A percentile compares a stretch with the other conserved stretches of the same genome.
Conservation (phyloP, 2,888 invertebrate genomes). For the Peribatodes rhomboidaria region DNA sequence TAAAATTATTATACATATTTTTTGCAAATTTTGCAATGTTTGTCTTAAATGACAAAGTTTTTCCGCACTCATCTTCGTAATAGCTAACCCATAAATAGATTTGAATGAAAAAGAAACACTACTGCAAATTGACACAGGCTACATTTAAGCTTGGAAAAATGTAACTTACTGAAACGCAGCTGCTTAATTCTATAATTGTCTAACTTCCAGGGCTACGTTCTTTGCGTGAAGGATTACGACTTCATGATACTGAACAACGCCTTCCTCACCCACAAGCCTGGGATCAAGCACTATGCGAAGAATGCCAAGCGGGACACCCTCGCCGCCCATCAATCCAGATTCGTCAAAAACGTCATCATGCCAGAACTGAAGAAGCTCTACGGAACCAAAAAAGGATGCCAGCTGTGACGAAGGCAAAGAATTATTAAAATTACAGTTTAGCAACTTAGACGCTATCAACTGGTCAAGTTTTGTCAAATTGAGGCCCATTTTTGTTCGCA, state of each 20-base stretch:
- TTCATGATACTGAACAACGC: constrained; percentile 97
- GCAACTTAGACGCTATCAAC: too few relatives aligned
- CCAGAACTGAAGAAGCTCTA: constrained; percentile 95
- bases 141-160: too few relatives aligned
- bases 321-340: constrained; percentile 91
- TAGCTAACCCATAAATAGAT: too few relatives aligned
- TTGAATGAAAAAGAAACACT: too few relatives aligned
- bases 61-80: too few relatives aligned
- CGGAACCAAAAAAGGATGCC: constrained; percentile 92
- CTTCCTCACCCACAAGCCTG: constrained; percentile 97
- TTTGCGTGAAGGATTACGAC: constrained; percentile 96
- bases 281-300: constrained; percentile 94
- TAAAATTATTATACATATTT: too few relatives aligned
- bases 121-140: too few relatives aligned
- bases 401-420: constrained; percentile 85
- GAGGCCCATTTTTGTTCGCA: background rate
- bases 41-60: too few relatives aligned
- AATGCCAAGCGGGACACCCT: constrained; percentile 92
- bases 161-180: too few relatives aligned
- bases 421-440: constrained; percentile 30
- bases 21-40: too few relatives aligned
- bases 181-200: background rate
- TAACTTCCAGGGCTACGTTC: constrained; percentile 92
- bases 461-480: too few relatives aligned
- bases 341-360: constrained; percentile 92